phyloP scores from a whole-genome alignment of 2,113 vertebrate species.

The Ifrita kowaldi region DNA sequence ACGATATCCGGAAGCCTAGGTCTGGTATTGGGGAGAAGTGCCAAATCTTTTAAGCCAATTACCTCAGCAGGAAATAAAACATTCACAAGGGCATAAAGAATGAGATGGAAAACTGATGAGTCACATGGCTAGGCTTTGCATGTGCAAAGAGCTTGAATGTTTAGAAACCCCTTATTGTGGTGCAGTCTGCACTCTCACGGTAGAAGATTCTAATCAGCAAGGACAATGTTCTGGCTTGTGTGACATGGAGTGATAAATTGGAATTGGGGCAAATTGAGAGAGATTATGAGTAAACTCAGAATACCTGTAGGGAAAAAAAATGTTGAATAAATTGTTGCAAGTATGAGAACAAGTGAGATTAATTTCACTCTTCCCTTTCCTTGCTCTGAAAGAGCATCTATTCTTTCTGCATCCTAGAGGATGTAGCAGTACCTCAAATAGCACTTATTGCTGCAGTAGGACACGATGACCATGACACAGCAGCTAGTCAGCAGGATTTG shows the following conservation, averaged over 20 bases:
- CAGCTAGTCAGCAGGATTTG: slow-evolving; percentile 40
- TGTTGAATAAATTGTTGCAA: neutral
- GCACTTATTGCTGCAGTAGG: slow-evolving; percentile 16
- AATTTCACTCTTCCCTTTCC: neutral
- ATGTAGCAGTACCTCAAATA: neutral
- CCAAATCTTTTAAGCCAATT: neutral
- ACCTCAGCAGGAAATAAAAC: neutral
- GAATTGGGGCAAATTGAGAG: neutral
- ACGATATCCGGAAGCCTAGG: neutral
- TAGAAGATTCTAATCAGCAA: neutral
- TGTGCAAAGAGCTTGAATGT: neutral
- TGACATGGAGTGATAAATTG: neutral
- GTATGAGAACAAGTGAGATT: neutral
- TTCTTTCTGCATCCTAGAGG: neutral
- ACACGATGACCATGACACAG: slow-evolving; percentile 34
- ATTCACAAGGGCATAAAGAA: neutral
- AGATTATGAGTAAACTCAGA: neutral
- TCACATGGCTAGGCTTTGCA: neutral
- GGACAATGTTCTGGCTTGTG: neutral
- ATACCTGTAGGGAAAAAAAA: neutral
- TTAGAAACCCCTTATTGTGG: neutral
- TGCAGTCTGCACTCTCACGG: neutral
- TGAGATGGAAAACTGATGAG: neutral
- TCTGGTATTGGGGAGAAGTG: neutral
- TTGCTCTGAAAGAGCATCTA: neutral